Conservation (phyloP, 2,113 vertebrate species). For the Naja naja region DNA sequence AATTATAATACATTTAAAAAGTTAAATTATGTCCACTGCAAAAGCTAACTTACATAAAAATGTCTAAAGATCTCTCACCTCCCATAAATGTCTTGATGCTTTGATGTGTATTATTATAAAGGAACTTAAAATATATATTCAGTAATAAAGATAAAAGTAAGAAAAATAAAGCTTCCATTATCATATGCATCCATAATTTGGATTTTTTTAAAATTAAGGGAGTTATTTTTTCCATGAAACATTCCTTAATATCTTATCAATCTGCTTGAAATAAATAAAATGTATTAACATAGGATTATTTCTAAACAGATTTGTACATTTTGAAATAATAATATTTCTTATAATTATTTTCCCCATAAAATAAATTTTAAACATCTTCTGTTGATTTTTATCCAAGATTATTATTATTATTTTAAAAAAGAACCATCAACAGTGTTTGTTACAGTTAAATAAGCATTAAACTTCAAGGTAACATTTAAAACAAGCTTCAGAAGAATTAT, state of each 20-base stretch:
- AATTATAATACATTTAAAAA: neutral
- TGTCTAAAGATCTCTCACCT: neutral
- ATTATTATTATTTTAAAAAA: neutral
- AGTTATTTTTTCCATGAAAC: neutral
- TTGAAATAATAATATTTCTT: neutral
- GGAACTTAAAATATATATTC: neutral
- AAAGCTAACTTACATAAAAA: neutral
- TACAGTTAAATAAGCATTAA: conserved; percentile 2
- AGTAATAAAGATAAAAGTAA: neutral
- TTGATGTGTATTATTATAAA: neutral
- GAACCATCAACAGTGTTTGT: neutral
- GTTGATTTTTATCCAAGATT: neutral
- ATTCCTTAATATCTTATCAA: neutral
- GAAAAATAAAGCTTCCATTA: neutral
- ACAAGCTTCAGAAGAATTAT: neutral
- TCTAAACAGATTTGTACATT: neutral
- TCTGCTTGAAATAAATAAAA: neutral
- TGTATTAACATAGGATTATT: neutral
- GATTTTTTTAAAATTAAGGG: neutral
- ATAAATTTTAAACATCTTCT: neutral
- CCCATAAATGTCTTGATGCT: neutral
- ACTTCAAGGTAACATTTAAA: neutral
- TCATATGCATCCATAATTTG: neutral
- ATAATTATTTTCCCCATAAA: neutral
- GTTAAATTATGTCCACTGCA: neutral